phyloP scores from a whole-genome alignment of 2,113 vertebrate species.

The Willisornis vidua region DNA sequence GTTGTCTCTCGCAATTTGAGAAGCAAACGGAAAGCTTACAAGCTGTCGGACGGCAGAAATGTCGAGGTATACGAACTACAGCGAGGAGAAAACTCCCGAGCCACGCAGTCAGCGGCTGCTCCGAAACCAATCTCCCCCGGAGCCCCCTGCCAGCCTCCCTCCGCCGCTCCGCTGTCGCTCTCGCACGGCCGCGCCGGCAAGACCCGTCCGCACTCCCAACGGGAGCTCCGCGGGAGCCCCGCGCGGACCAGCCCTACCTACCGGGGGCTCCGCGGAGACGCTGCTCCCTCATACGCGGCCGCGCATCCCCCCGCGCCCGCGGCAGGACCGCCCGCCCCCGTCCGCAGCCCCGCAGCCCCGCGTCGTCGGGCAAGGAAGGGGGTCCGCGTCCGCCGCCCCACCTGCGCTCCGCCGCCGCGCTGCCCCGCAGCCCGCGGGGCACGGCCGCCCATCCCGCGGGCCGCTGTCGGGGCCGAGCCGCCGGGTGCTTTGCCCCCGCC shows the following conservation, averaged over 20 bases:
- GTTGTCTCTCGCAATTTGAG: not conserved
- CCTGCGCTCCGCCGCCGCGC: not conserved
- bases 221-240: not conserved
- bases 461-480: not conserved
- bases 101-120: not conserved
- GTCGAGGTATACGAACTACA: accelerated
- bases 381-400: not conserved
- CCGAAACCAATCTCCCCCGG: not conserved
- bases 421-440: not conserved
- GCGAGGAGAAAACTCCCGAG: not conserved
- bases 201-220: not conserved
- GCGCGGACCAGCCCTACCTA: not conserved
- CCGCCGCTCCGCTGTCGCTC: not conserved
- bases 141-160: not conserved
- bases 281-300: too few species aligned
- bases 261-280: not conserved
- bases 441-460: constrained; percentile 17
- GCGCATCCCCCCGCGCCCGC: too few species aligned
- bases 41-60: not conserved
- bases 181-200: accelerated
- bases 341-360: too few species aligned
- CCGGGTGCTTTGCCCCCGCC: not conserved
- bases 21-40: not conserved
- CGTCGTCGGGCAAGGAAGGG: too few species aligned
- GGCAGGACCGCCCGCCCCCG: too few species aligned